Evolutionary conservation across 2,797 vertebrate species (phyloP), one percentile per base, ranked within the genome.

Genomic region (Ataeniobius toweri): DNA sequence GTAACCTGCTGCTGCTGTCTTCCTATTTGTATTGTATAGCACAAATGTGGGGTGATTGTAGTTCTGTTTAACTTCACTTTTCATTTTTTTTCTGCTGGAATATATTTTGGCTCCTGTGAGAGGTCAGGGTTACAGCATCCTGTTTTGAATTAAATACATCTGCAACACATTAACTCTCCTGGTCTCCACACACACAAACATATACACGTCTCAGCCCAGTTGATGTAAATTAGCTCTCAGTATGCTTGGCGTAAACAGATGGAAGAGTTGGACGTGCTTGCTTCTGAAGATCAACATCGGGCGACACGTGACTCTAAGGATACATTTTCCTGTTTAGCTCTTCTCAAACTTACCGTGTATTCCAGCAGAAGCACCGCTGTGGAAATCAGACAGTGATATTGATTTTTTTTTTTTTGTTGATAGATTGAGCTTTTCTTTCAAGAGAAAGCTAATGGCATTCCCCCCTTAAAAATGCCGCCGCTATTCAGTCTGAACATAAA

Each of bases 1-100:
- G 98, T 99, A 92, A 86, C 67, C 13, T 5, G 0, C 65, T 46
- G 4, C 36, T 36, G 36, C 36, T 2, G 5, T 68, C 65, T 73
- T n/a, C 24, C 3, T 41, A 18, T 22, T 53, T 53, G 24, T 2
- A 55, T 7, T 22, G 20, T 22, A 6, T 2, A 22, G 6, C 53
- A 22, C 6, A 22, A 5, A 46, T 68, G 65, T 41, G 36, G 3
- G 36, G 36, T 36, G 65, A 44, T 39, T 68, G 39, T n/a, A 68
- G 39, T 24, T 41, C 39, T 22, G 63, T 9, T 71, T 26, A 46
- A 39, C 63, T 59, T 44, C 10, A 56, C 5, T 20, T 68, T 70
- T 39, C 20, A 28, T 61, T 46, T 71, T 53, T 74, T 16, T 5
- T 53, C 24, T 76, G 55, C 24, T 79, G 69, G 51, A 65, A 39